Base-by-base conservation (phyloP, 2,888 invertebrate genomes). In the Tipula unca region DNA sequence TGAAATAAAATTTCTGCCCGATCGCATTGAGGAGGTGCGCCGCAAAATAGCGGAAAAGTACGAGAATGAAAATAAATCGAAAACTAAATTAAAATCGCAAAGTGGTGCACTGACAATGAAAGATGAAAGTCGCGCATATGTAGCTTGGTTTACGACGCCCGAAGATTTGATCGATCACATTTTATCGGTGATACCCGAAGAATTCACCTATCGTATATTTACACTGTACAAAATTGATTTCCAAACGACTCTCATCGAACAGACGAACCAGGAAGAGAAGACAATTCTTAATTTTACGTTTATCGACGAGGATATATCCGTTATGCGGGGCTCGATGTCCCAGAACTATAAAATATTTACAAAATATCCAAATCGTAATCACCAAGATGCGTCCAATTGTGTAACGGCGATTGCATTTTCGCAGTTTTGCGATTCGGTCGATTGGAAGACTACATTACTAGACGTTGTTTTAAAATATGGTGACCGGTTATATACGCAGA, bases 381-480 rank as follows among this genome's bases (percentile, higher is more conserved):
- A 91, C 86, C 92, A 92, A 90, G 92, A 93, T 85, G 92, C 92
- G 0, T 92, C 93, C 0, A 93, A 92, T 85, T 91, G 93, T 0
- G 89, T 93, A 0, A 92, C 93, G 87, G 93, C 93, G 0, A 91
- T 94, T 8, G 93, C 93, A 0, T 93, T 94, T 0, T 92, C 93
- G 0, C 89, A 91, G 85, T 91, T 94, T 0, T 94, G 93, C 87
- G 92, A 92, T 0, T 91, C 93, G 83, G 88, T 90, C 0, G 91
- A 92, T 86, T 94, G 94, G 93, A 93, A 93, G 85, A 89, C 92
- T 0, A 89, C 90, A 0, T 89, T 94, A 0, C 88, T 95, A 3
- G 94, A 94, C 88, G 92, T 92, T 0, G 91, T 94, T 2, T 88
- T 94, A 10, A 93, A 93, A 87, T 94, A 94, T 86, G 95, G 94